Evolutionary conservation across 2,113 vertebrate genomes (phyloP), one percentile per base, ranked within the genome.

Genomic region (Stigmatopora nigra): DNA sequence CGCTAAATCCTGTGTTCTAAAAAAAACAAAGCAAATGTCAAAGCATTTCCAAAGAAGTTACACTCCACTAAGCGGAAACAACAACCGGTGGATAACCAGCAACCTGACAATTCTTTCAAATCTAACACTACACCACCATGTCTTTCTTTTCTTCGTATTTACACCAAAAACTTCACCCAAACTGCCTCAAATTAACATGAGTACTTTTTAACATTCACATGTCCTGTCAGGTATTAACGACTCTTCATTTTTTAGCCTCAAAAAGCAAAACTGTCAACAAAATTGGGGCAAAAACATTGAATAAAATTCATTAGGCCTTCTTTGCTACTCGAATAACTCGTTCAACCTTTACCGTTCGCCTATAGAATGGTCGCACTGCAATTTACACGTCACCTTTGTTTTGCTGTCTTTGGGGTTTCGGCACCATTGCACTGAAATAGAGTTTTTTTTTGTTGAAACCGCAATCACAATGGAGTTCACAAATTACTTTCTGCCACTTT

Each of bases 321-420:
- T 69, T 73, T 63, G 60, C 9, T 53, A 31, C 46, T 11, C n/a
- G 20, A 83, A 82, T 72, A 78, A 80, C 65, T 70, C 65, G 36
- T 58, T 61, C 64, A 76, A 77, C 75, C 79, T 80, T 79, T 78
- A 68, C 52, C 73, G 69, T 80, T 80, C 77, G 71, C 49, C 67
- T 65, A 57, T 10, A 13, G 46, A 49, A 35, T 4, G 25, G 46
- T 59, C 46, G 31, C 20, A 38, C 69, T 72, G 75, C 68, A 78
- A 86, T 88, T 83, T 80, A 80, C 73, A 80, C 78, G 83, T 84
- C 76, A 77, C 68, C 63, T 77, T 79, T 62, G 82, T 86, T 83
- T 82, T 75, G 71, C 63, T 72, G n/a, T 86, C 68, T 74, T 72
- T 70, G 67, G 80, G 71, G 36, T 52, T 52, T 74, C 75, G 74